These are phyloP conservation scores for Fopius arisanus DNA, from an alignment of 1,140 invertebrate genomes.

Conservation along the genomic window DNA sequence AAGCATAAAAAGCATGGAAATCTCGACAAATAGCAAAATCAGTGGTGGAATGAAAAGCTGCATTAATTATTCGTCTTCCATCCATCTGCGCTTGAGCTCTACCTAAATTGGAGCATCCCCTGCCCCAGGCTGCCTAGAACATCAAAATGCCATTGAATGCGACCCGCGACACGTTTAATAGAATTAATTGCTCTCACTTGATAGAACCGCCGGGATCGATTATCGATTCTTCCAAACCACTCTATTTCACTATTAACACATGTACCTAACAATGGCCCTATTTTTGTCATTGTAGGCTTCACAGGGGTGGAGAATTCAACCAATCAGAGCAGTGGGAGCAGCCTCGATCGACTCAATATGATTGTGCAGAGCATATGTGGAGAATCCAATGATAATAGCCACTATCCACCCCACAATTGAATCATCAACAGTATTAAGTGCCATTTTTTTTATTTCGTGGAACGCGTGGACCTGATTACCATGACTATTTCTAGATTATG, in stretches of 20 bases:
- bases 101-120: not conserved
- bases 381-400: constrained; percentile 38
- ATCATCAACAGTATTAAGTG: constrained; percentile 24
- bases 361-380: constrained; percentile 73
- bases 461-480: constrained; percentile 1
- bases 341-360: constrained; percentile 70
- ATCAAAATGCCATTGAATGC: not conserved
- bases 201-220: not conserved
- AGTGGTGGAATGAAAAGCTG: not conserved
- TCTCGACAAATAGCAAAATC: not conserved
- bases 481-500: not conserved
- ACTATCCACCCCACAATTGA: constrained; percentile 44
- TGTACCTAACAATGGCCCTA: constrained; percentile 1
- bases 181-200: constrained; percentile 27
- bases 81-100: not conserved
- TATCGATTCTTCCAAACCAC: constrained; percentile 2
- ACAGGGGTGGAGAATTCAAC: constrained; percentile 57
- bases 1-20: no score
- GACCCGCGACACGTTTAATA: not conserved
- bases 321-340: constrained; percentile 60
- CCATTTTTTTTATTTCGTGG: not conserved
- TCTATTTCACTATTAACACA: not conserved
- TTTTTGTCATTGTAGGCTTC: constrained; percentile 59
- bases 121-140: not conserved
- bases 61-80: not conserved